Percentiles rank a stretch among this genome's conserved stretches.
Conservation (phyloP, 1,140 invertebrate species). For the Pogonognathellus flavescens region DNA sequence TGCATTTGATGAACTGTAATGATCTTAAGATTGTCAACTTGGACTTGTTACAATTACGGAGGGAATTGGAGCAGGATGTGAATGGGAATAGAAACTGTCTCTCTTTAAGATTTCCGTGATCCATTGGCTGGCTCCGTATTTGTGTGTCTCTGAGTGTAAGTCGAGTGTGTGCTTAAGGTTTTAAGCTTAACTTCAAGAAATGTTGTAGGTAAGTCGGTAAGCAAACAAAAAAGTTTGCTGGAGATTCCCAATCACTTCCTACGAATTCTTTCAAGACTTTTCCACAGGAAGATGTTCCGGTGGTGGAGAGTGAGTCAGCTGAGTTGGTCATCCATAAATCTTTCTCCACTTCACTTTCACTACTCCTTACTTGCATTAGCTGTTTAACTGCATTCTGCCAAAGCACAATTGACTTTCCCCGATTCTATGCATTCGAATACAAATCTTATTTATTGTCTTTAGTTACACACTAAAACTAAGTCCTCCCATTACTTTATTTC, state of each 20-base stretch:
- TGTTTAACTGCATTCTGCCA: neutral
- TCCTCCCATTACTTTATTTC: no score
- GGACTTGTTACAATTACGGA: no score
- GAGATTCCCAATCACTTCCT: constrained; percentile 9
- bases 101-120: no score
- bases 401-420: no score
- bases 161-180: no score
- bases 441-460: no score
- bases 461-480: no score
- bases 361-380: neutral
- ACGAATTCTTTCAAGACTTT: neutral
- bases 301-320: neutral
- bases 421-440: no score
- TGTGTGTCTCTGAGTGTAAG: no score
- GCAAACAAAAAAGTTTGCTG: neutral
- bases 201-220: constrained; percentile 1
- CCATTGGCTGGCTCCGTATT: no score
- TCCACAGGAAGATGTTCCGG: neutral
- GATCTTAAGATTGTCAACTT: neutral
- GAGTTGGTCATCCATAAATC: constrained; percentile 7
- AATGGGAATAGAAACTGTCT: no score
- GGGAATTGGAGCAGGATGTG: no score
- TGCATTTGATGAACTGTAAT: constrained; percentile 34
- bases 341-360: constrained; percentile 23
- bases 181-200: neutral